Percentiles rank a stretch among this genome's conserved stretches.
These are phyloP conservation scores for Hypothenemus hampei DNA, from an alignment of 1,140 invertebrate genomes.

Conservation along the genomic window DNA sequence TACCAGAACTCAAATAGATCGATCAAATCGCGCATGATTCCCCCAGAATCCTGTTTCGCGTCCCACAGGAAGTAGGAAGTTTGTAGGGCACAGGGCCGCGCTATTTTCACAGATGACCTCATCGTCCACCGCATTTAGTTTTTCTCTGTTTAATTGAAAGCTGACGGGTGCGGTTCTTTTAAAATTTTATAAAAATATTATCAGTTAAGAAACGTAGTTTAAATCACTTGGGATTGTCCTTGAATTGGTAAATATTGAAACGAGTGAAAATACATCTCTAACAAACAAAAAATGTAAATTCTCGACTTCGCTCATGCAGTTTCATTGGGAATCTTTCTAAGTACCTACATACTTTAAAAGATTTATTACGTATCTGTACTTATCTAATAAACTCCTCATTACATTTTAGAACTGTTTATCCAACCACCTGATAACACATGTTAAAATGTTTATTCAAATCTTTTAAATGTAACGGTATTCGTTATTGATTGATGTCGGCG, in stretches of 20 bases:
- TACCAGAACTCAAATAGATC: not conserved
- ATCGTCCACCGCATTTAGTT: not conserved
- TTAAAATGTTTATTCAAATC: not conserved
- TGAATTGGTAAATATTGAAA: not conserved
- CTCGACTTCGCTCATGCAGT: too few species aligned
- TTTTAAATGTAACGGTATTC: not conserved
- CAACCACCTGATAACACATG: not conserved
- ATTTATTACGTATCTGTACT: not conserved
- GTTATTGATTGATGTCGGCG: too few species aligned
- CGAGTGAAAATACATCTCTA: not conserved
- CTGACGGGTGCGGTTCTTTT: not conserved
- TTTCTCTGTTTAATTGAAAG: not conserved
- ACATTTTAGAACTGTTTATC: not conserved
- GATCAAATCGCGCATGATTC: conserved; percentile 4
- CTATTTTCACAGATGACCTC: conserved; percentile 3
- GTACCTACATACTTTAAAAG: not conserved
- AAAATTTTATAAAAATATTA: not conserved
- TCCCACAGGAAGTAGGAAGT: conserved; percentile 4
- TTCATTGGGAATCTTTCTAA: too few species aligned
- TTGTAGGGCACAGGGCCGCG: not conserved
- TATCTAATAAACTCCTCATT: not conserved
- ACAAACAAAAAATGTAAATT: not conserved
- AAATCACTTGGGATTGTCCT: not conserved
- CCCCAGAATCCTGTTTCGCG: not conserved
- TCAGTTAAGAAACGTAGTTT: not conserved